These are phyloP conservation scores for Litocranius walleri DNA, from an alignment of 2,113 vertebrate genomes.

Conservation along the genomic window DNA sequence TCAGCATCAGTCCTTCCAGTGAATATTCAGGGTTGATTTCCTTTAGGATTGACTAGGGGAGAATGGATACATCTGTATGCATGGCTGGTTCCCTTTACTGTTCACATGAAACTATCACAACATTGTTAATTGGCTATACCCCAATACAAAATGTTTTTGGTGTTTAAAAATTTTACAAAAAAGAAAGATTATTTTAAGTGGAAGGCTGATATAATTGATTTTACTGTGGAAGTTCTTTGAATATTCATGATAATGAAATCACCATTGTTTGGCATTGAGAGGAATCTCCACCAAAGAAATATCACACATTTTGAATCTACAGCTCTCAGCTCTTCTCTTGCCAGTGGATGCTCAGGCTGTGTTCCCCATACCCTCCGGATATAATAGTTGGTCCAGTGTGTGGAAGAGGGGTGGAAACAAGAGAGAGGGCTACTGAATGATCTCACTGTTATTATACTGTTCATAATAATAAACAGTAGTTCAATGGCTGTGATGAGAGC, in stretches of 20 bases:
- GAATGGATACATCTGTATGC: not conserved
- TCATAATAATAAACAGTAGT: conserved; percentile 86
- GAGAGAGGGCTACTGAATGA: conserved; percentile 92
- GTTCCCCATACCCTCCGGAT: conserved; percentile 86
- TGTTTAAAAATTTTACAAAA: not conserved
- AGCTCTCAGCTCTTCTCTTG: conserved; percentile 90
- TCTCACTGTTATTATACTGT: conserved; percentile 85
- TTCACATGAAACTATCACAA: not conserved
- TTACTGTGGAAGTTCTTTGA: conserved; percentile 92
- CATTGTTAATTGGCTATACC: not conserved
- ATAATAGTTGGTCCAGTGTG: conserved; percentile 92
- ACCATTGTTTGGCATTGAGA: conserved; percentile 89
- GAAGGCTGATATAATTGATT: conserved; percentile 95
- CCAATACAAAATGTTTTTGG: not conserved
- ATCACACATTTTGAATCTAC: conserved; percentile 93
- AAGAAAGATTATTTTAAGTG: conserved; percentile 89
- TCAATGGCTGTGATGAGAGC: conserved; percentile 89
- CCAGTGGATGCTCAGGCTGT: conserved; percentile 92
- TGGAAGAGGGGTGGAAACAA: conserved; percentile 88
- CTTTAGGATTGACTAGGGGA: not conserved
- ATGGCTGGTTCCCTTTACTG: not conserved
- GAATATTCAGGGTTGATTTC: not conserved
- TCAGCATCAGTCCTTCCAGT: not conserved
- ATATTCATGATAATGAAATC: conserved; percentile 89
- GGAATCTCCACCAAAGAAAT: conserved; percentile 91